A percentile compares a stretch with the other conserved stretches of the same genome.
Evolutionary conservation across 2,797 vertebrate species (phyloP).

Genomic region (Enteromius fasciolatus): DNA sequence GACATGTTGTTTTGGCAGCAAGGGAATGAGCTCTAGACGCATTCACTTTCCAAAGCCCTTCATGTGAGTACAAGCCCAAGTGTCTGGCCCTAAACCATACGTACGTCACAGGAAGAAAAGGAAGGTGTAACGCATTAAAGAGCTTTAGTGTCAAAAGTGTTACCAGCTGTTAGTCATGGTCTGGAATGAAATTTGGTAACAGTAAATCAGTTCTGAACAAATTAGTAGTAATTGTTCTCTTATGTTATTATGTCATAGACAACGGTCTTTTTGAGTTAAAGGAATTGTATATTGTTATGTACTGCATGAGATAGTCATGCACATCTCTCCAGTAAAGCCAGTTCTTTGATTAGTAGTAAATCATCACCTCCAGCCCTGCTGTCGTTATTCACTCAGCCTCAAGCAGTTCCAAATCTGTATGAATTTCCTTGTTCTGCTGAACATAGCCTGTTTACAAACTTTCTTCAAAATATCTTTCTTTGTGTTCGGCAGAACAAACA

Average conservation of each 20-base stretch:
- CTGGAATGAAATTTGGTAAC: slow-evolving; percentile 3
- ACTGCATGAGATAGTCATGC: no score
- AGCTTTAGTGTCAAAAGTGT: background rate
- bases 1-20: slow-evolving; percentile 11
- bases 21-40: background rate
- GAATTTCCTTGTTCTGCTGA: no score
- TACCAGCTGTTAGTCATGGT: slow-evolving; percentile 1
- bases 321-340: no score
- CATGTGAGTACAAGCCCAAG: background rate
- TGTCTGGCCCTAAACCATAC: slow-evolving; percentile 10
- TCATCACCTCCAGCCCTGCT: no score
- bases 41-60: background rate
- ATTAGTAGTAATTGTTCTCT: background rate
- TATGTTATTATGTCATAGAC: slow-evolving; percentile 1
- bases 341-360: no score
- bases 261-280: slow-evolving; percentile 14
- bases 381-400: no score
- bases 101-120: background rate
- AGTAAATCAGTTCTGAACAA: slow-evolving; percentile 20
- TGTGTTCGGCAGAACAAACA: no score
- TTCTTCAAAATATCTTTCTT: no score
- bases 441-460: no score
- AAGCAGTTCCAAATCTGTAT: no score
- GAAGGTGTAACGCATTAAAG: background rate
- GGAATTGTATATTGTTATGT: no score